A percentile compares a stretch with the other conserved stretches of the same genome.
Evolutionary conservation across 2,113 vertebrate genomes (phyloP).

Genomic region (Circaetus cinerascens): DNA sequence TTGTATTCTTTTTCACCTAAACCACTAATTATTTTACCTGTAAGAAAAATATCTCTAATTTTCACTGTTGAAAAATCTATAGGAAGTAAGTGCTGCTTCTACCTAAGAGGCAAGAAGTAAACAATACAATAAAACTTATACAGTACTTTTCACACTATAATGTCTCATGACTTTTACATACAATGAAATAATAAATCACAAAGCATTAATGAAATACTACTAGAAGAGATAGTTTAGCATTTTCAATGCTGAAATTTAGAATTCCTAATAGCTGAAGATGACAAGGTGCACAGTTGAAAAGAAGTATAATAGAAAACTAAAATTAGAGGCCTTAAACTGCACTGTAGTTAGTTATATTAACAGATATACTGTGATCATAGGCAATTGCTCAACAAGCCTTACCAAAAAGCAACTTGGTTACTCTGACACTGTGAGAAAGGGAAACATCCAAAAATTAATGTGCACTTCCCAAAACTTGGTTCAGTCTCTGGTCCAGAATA

Average conservation of each 20-base stretch:
- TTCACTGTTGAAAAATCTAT: slow-evolving; percentile 53
- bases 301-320: background rate
- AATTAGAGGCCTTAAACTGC: background rate
- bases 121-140: background rate
- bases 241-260: slow-evolving; percentile 12
- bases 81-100: background rate
- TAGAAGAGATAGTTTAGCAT: background rate
- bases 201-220: background rate
- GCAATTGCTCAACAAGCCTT: background rate
- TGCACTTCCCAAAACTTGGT: background rate
- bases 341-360: background rate
- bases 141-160: background rate
- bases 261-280: background rate
- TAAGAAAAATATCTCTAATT: slow-evolving; percentile 64
- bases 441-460: background rate
- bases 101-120: background rate
- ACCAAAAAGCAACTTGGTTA: background rate
- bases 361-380: background rate
- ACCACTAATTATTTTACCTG: slow-evolving; percentile 62
- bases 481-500: background rate
- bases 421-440: background rate
- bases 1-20: slow-evolving; percentile 24
- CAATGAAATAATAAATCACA: slow-evolving; percentile 5
- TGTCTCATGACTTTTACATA: background rate
- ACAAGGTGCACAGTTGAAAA: background rate